Percentiles rank a stretch among this genome's conserved stretches.
Conservation (phyloP, 1,140 invertebrate species). For the Drosophila pruinosa region DNA sequence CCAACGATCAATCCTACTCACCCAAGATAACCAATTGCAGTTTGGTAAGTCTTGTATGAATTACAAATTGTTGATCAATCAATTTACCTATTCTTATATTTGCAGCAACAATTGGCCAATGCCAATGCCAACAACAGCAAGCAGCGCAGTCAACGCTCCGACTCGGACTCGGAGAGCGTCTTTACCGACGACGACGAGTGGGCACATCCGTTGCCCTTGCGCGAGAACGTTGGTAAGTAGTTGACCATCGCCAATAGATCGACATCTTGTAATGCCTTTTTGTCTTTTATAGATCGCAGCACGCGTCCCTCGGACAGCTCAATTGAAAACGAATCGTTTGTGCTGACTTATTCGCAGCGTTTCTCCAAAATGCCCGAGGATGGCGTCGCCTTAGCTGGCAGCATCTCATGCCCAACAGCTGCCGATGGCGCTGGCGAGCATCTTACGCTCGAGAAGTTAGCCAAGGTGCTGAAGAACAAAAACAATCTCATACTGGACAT, state of each 20-base stretch:
- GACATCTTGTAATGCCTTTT: neutral
- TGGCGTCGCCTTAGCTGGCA: constrained; percentile 36
- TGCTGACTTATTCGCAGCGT: constrained; percentile 85
- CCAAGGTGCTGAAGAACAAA: constrained; percentile 76
- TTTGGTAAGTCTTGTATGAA: constrained; percentile 57
- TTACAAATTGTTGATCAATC: neutral
- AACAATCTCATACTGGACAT: constrained; percentile 79
- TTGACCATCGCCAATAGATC: neutral
- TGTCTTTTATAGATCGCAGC: constrained; percentile 61
- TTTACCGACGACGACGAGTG: constrained; percentile 86
- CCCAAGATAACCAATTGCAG: constrained; percentile 81
- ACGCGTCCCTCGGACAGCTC: constrained; percentile 84
- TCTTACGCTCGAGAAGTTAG: constrained; percentile 60
- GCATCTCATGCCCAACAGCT: constrained; percentile 73
- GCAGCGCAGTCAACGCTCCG: constrained; percentile 79
- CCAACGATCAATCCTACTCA: constrained; percentile 81
- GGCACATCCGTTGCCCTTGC: constrained; percentile 77
- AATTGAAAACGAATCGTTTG: constrained; percentile 85
- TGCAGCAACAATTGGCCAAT: constrained; percentile 64
- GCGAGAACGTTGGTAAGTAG: constrained; percentile 76
- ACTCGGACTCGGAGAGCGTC: constrained; percentile 85
- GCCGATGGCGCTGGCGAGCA: constrained; percentile 42
- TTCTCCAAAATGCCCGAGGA: constrained; percentile 84
- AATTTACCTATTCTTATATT: neutral
- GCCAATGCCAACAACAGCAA: constrained; percentile 40